A percentile compares a stretch with the other conserved stretches of the same genome.
Evolutionary conservation across 2,888 invertebrate species (phyloP).

Genomic region (Blastobasis lacticolella): DNA sequence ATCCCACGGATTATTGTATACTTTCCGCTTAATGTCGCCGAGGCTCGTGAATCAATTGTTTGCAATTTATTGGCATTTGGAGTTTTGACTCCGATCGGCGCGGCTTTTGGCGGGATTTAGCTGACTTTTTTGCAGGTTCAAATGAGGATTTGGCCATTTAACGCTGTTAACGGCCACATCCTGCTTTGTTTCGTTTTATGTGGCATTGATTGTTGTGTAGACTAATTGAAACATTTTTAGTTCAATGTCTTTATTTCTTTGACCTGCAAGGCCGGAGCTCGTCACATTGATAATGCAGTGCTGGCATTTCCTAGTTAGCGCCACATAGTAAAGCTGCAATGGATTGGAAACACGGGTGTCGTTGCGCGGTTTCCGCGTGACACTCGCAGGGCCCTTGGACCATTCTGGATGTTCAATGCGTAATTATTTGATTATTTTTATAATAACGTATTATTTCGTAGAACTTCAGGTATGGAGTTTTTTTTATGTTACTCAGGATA

Average conservation of each 20-base stretch:
- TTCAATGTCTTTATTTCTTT: not conserved
- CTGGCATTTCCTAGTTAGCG: too few relatives aligned
- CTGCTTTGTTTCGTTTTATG: not conserved
- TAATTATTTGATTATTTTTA: too few relatives aligned
- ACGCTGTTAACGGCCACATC: not conserved
- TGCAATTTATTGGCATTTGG: constrained; percentile 32
- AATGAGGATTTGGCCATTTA: not conserved
- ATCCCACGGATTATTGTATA: constrained; percentile 68
- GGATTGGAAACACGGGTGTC: too few relatives aligned
- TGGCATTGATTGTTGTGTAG: too few relatives aligned
- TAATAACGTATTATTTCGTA: too few relatives aligned
- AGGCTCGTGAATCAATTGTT: constrained; percentile 55
- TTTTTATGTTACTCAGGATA: too few relatives aligned
- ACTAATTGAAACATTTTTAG: not conserved
- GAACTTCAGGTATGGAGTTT: too few relatives aligned
- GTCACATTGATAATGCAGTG: not conserved
- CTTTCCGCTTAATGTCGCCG: constrained; percentile 62
- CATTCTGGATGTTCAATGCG: too few relatives aligned
- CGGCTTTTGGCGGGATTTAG: constrained; percentile 28
- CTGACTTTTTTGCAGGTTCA: constrained; percentile 13
- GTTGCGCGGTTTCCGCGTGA: too few relatives aligned
- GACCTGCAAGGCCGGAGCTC: not conserved
- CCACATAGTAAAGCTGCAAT: too few relatives aligned
- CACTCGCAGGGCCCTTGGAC: too few relatives aligned
- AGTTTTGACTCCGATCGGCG: too few relatives aligned